A percentile compares a stretch with the other conserved stretches of the same genome.
phyloP scores from a whole-genome alignment of 2,888 invertebrate genomes.

The Linnaemya vulpina region DNA sequence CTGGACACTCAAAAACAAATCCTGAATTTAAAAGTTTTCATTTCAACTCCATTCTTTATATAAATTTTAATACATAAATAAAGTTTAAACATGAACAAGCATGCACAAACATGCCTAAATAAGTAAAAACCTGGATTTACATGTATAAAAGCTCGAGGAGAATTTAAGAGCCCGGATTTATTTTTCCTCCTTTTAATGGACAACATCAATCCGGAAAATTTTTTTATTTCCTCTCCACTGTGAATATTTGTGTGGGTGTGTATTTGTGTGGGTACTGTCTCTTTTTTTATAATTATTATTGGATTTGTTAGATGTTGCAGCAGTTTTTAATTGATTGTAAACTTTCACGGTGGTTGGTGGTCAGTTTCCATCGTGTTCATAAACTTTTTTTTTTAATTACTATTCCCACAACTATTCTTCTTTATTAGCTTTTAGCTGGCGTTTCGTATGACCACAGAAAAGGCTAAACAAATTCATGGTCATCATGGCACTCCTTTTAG shows the following conservation, averaged over 20 bases:
- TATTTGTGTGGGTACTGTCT: neutral
- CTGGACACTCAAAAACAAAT: no score
- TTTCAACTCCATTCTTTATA: no score
- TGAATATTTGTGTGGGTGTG: constrained; percentile 5
- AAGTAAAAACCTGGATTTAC: no score
- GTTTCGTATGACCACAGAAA: constrained; percentile 13
- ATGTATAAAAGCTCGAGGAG: no score
- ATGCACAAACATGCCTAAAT: no score
- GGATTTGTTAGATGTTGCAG: neutral
- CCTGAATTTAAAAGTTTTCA: no score
- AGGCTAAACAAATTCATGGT: constrained; percentile 34
- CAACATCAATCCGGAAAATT: no score
- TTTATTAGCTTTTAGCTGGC: neutral
- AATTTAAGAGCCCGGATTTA: no score
- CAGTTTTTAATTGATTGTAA: constrained; percentile 37
- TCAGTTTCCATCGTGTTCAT: constrained; percentile 17
- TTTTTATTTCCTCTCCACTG: constrained; percentile 10
- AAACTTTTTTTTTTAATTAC: neutral
- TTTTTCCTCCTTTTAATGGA: no score
- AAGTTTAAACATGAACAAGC: no score
- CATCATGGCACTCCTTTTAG: constrained; percentile 56
- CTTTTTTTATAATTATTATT: neutral
- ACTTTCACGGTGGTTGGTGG: constrained; percentile 8
- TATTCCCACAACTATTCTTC: neutral
- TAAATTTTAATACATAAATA: no score